These are phyloP conservation scores for Argynnis bischoffii DNA, from an alignment of 2,888 invertebrate species.

Conservation along the genomic window DNA sequence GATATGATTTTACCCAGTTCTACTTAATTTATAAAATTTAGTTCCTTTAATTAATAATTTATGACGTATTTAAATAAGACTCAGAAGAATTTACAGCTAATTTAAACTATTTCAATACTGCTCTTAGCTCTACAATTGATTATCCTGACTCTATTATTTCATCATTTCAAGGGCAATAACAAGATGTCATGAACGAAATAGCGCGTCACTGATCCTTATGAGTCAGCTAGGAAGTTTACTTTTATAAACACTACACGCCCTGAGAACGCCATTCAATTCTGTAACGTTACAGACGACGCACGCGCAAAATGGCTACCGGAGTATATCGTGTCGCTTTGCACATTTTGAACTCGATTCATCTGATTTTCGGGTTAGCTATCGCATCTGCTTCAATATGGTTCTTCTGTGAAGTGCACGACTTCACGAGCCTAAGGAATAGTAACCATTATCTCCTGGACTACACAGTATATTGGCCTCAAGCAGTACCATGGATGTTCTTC, in stretches of 20 bases:
- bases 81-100: too few species aligned
- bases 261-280: constrained; percentile 61
- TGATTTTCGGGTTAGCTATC: constrained; percentile 57
- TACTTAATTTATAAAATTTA: too few species aligned
- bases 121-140: constrained; percentile 8
- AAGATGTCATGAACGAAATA: constrained; percentile 20
- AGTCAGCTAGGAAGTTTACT: constrained; percentile 42
- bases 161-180: constrained; percentile 14
- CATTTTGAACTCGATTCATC: constrained; percentile 58
- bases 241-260: constrained; percentile 50
- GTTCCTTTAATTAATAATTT: too few species aligned
- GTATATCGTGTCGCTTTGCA: constrained; percentile 47
- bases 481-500: constrained; percentile 72
- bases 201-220: constrained; percentile 39
- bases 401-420: constrained; percentile 61
- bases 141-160: constrained; percentile 11
- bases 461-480: constrained; percentile 74
- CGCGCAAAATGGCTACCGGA: constrained; percentile 46
- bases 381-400: constrained; percentile 64
- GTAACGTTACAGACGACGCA: constrained; percentile 37
- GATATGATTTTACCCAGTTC: too few species aligned
- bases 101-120: background rate
- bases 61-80: too few species aligned
- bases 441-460: constrained; percentile 73
- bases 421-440: constrained; percentile 61